Evolutionary conservation across 2,888 invertebrate genomes (phyloP).

Genomic region (Phytoseiulus persimilis): DNA sequence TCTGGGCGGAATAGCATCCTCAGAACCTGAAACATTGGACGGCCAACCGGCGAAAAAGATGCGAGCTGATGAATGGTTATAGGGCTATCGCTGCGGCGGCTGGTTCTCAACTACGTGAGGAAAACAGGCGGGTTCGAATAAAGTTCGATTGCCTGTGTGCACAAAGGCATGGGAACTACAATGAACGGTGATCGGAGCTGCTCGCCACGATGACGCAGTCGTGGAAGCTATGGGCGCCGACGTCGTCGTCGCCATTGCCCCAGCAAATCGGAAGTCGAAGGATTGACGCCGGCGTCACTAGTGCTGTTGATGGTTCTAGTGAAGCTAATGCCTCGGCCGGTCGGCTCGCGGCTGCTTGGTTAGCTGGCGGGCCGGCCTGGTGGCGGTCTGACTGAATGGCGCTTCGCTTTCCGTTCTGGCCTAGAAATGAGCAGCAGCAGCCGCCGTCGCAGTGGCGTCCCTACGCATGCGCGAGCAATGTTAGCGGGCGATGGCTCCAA

Average conservation of each 20-base stretch:
- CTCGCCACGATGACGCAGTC: background rate
- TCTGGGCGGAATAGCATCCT: too few relatives aligned
- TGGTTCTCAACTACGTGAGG: too few relatives aligned
- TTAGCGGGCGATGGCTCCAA: background rate
- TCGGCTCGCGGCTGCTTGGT: background rate
- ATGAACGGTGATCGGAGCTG: too few relatives aligned
- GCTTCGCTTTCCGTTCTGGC: slow-evolving; percentile 28
- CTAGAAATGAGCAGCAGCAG: slow-evolving; percentile 9
- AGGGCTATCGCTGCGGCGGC: too few relatives aligned
- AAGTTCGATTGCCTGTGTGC: too few relatives aligned
- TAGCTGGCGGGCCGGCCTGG: background rate
- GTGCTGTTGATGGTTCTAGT: background rate
- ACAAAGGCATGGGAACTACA: too few relatives aligned
- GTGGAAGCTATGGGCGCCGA: background rate
- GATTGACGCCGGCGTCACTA: background rate
- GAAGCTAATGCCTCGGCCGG: background rate
- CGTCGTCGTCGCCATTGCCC: background rate
- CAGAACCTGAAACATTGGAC: too few relatives aligned
- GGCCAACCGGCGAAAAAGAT: too few relatives aligned
- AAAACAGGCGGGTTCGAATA: too few relatives aligned
- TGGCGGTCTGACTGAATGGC: background rate
- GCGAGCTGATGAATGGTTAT: too few relatives aligned
- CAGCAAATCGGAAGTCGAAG: background rate
- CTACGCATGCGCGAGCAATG: slow-evolving; percentile 31
- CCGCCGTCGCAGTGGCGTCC: background rate